A percentile compares a stretch with the other conserved stretches of the same genome.
phyloP scores from a whole-genome alignment of 2,888 invertebrate genomes.

The Polietes domitor region DNA sequence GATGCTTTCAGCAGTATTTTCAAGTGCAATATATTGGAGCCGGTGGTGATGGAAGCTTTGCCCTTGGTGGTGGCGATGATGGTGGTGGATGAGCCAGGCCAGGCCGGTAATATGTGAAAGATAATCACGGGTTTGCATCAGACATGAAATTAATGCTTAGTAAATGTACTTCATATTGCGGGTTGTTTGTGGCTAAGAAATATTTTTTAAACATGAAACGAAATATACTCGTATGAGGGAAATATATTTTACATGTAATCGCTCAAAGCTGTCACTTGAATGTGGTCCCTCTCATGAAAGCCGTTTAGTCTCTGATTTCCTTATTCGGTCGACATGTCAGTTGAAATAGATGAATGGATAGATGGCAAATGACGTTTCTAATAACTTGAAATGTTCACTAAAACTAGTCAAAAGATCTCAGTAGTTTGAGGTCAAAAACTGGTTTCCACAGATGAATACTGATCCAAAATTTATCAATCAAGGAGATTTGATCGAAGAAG shows the following conservation, averaged over 20 bases:
- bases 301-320: background rate
- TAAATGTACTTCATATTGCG: constrained; percentile 5
- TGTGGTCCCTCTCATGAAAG: background rate
- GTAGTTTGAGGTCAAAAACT: too few species aligned
- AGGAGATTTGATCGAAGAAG: too few species aligned
- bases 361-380: too few species aligned
- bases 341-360: too few species aligned
- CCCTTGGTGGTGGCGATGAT: background rate
- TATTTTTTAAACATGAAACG: constrained; percentile 1
- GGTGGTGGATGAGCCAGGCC: too few species aligned
- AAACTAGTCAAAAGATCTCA: too few species aligned
- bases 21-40: background rate
- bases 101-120: constrained; percentile 21
- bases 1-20: constrained; percentile 47
- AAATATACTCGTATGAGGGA: background rate
- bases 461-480: too few species aligned
- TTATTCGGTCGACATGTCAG: background rate
- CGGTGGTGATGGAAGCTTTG: background rate
- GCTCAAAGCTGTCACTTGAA: too few species aligned
- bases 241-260: background rate
- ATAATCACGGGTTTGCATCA: constrained; percentile 27
- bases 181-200: background rate
- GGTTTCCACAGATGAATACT: too few species aligned
- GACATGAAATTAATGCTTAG: constrained; percentile 1
- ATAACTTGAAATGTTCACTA: too few species aligned